Base-by-base conservation (phyloP, 2,797 vertebrate genomes). In the Anguilla pacifica region DNA sequence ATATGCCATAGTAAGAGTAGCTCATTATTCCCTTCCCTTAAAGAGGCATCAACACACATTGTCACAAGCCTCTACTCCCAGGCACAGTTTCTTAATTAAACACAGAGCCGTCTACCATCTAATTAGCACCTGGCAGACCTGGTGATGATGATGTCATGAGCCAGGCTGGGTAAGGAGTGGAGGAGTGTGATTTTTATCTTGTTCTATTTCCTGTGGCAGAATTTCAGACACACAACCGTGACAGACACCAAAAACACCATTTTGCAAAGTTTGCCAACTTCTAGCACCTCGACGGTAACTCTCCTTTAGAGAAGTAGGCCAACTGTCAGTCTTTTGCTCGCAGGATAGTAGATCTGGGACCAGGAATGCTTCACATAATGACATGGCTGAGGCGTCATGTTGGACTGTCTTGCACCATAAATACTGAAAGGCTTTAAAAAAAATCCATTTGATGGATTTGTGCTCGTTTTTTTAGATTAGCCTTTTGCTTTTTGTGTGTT, bases 101-200 rank as follows among this genome's bases (percentile, higher is more conserved):
- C 87, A 83, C 46, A 55, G n/a, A 88, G 35, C 77, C 59, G 53
- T 86, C 87, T 82, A 85, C 59, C 49, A 81, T 64, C 84, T 86
- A 90, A 88, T 89, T 90, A 89, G 86, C 86, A 87, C 74, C 82
- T 53, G 67, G 83, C 84, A 87, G 77, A 87, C 82, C 72, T 57
- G 55, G 3, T 67, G 61, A 67, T 86, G 57, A 87, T 87, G 77
- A 89, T 53, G 87, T 87, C 0, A 83, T 77, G 64, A 39, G 22
- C 81, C 61, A 43, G 35, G 53, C 51, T 5, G 31, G 31, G 82
- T 67, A 25, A 49, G 19, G 83, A 77, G 31, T 25, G 28, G 35
- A 13, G 49, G 49, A 88, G 31, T 55, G 46, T 3, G 7, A 77
- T 35, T 85, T 57, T 31, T 5, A 22, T 51, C 70, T 31, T 35